Conservation (phyloP, 1,140 invertebrate genomes). For the Panulirus ornatus region DNA sequence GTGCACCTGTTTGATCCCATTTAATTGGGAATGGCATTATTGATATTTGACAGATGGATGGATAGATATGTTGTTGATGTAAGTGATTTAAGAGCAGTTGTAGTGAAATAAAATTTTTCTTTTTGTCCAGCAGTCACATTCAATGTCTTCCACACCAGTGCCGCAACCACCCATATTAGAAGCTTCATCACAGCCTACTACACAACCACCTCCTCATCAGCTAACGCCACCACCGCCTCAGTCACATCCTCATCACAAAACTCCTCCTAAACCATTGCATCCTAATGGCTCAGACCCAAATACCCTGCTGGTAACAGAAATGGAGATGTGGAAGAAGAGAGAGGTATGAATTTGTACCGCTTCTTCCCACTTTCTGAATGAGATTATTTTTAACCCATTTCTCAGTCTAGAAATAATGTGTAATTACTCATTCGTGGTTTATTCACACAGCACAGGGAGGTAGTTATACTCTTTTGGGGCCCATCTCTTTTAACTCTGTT, state of each 20-base stretch:
- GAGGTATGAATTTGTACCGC: background rate
- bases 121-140: background rate
- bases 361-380: too few species aligned
- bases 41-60: background rate
- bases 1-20: too few species aligned
- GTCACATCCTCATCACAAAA: background rate
- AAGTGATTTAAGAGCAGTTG: background rate
- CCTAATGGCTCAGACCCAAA: conserved; percentile 64
- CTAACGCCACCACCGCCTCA: conserved; percentile 18
- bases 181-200: conserved; percentile 49
- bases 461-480: too few species aligned
- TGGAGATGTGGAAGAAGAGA: conserved; percentile 67
- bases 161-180: conserved; percentile 36
- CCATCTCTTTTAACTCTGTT: too few species aligned
- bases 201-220: conserved; percentile 32
- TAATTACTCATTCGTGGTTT: too few species aligned
- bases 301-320: conserved; percentile 54
- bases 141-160: conserved; percentile 51
- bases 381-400: too few species aligned
- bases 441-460: too few species aligned
- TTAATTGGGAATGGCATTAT: too few species aligned
- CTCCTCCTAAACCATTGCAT: conserved; percentile 31
- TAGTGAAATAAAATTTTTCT: background rate
- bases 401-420: too few species aligned
- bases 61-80: background rate